These are phyloP conservation scores for Mya arenaria DNA, from an alignment of 1,140 invertebrate species.

Conservation along the genomic window DNA sequence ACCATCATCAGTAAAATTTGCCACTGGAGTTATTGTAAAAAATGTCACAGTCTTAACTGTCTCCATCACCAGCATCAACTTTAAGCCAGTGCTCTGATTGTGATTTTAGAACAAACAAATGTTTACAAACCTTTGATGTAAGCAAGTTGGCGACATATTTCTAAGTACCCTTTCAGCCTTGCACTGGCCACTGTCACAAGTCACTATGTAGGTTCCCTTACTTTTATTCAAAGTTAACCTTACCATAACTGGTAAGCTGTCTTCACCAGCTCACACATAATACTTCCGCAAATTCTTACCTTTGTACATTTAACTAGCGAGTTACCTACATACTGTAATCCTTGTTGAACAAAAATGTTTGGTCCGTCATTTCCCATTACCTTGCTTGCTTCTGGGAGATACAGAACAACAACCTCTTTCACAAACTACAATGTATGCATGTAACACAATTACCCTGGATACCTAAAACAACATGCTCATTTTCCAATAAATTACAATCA, in stretches of 20 bases:
- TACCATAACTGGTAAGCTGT: conserved; percentile 25
- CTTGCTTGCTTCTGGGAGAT: background rate
- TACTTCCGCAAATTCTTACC: conserved; percentile 16
- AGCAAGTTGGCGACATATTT: conserved; percentile 23
- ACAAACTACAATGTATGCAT: conserved; percentile 51
- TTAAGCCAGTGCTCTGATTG: background rate
- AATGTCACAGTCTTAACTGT: background rate
- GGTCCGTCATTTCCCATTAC: background rate
- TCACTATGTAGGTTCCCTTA: background rate
- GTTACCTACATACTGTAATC: background rate
- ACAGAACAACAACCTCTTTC: background rate
- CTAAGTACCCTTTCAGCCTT: conserved; percentile 22
- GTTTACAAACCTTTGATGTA: background rate
- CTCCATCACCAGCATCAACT: too few relatives aligned
- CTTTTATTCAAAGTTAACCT: conserved; percentile 14
- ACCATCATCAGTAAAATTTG: background rate
- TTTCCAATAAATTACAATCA: background rate
- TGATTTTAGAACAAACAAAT: background rate
- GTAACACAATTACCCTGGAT: background rate
- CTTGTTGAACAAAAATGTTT: background rate
- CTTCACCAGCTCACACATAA: conserved; percentile 2
- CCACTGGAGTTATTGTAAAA: background rate
- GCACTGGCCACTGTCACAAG: conserved; percentile 32
- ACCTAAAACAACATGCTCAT: background rate
- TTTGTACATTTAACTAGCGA: background rate